Conservation (phyloP, 1,140 invertebrate species). For the Pentalonia nigronervosa region DNA sequence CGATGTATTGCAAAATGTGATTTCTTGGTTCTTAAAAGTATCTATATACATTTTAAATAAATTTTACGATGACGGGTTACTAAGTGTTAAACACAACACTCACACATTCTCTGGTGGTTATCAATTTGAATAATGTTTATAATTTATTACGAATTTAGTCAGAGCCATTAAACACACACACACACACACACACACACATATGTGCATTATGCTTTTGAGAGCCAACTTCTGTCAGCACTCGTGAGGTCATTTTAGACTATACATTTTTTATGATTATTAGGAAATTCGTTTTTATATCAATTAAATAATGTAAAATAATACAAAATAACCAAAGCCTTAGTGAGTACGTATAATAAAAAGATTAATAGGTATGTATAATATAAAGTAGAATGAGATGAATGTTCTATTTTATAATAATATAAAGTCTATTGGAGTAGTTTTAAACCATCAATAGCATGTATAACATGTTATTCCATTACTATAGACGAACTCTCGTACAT, state of each 20-base stretch:
- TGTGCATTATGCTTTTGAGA: constrained; percentile 20
- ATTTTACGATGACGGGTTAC: background rate
- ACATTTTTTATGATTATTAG: constrained; percentile 1
- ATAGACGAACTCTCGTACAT: background rate
- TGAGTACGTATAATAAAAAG: constrained; percentile 1
- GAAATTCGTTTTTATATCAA: constrained; percentile 17
- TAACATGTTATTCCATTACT: background rate
- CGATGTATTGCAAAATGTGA: background rate
- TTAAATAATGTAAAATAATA: background rate
- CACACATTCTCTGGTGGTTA: background rate
- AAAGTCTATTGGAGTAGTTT: background rate
- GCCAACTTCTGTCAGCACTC: constrained; percentile 35
- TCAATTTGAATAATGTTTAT: constrained; percentile 7
- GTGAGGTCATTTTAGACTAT: background rate
- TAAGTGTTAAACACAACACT: constrained; percentile 23
- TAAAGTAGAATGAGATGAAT: background rate
- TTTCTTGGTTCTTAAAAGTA: background rate
- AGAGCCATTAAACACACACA: constrained; percentile 5
- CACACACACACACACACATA: no score
- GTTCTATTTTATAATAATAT: constrained; percentile 18
- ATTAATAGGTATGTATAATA: background rate
- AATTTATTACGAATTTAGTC: constrained; percentile 23
- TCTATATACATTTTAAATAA: no score
- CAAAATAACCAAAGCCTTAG: background rate
- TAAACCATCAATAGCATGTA: background rate